phyloP scores from a whole-genome alignment of 2,113 vertebrate genomes.

The Emydocephalus ijimae region DNA sequence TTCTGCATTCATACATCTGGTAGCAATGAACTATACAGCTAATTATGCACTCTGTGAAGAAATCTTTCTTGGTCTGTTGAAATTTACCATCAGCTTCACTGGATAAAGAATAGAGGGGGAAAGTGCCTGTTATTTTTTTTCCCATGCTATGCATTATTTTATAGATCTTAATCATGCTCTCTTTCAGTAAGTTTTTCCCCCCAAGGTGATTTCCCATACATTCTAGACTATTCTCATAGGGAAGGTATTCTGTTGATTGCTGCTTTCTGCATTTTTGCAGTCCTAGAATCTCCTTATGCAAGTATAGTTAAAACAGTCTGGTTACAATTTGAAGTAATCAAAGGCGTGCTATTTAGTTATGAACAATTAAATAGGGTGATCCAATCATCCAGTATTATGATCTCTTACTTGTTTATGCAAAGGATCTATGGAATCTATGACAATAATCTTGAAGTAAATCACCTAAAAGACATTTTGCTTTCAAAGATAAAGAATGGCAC shows the following conservation, averaged over 20 bases:
- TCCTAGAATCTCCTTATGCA: constrained; percentile 40
- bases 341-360: constrained; percentile 32
- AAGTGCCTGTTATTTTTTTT: neutral
- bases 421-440: constrained; percentile 34
- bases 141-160: neutral
- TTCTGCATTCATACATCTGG: neutral
- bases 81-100: neutral
- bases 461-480: constrained; percentile 11
- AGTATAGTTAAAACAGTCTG: constrained; percentile 34
- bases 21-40: neutral
- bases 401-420: constrained; percentile 37
- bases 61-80: neutral
- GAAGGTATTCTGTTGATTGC: neutral
- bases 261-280: constrained; percentile 37
- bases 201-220: neutral
- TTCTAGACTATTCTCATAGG: neutral
- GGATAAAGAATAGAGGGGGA: neutral
- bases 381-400: constrained; percentile 48
- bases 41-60: neutral
- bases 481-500: neutral
- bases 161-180: neutral
- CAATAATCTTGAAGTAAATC: constrained; percentile 38
- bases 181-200: neutral
- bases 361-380: constrained; percentile 29
- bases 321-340: constrained; percentile 41